These are phyloP conservation scores for Corvus hawaiiensis DNA, from an alignment of 2,113 vertebrate species.

Conservation along the genomic window DNA sequence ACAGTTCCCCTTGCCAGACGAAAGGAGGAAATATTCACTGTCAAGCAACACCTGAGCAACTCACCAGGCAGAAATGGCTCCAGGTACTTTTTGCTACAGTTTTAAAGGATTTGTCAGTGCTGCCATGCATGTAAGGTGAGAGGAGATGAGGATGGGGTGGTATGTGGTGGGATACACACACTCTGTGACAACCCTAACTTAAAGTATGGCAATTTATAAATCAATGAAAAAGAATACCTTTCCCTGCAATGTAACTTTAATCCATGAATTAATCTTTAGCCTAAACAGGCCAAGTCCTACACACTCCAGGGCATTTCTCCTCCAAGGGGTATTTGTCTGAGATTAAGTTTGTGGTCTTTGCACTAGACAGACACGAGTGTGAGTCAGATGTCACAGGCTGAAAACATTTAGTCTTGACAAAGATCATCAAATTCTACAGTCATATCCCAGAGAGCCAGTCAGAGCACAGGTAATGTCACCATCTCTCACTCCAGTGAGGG, in stretches of 20 bases:
- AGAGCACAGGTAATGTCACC: not conserved
- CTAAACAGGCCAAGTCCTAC: not conserved
- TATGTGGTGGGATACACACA: not conserved
- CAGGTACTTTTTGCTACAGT: not conserved
- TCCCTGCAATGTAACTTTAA: not conserved
- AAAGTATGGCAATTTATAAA: not conserved
- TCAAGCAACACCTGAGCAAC: not conserved
- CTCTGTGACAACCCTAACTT: not conserved
- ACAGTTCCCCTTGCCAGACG: not conserved
- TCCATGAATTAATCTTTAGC: not conserved
- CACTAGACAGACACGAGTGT: not conserved
- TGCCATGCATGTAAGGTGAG: not conserved
- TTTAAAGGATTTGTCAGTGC: not conserved
- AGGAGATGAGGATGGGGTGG: not conserved
- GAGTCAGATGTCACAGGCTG: not conserved
- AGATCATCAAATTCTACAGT: not conserved
- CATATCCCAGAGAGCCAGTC: not conserved
- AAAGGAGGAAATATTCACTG: not conserved
- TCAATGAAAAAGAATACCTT: not conserved
- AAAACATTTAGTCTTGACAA: not conserved
- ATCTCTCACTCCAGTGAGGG: not conserved
- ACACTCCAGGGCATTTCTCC: not conserved
- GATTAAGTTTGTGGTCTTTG: not conserved
- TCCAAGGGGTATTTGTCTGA: not conserved
- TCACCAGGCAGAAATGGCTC: slow-evolving; percentile 34